Evolutionary conservation across 2,888 invertebrate species (phyloP).

Genomic region (Meghimatium bilineatum): DNA sequence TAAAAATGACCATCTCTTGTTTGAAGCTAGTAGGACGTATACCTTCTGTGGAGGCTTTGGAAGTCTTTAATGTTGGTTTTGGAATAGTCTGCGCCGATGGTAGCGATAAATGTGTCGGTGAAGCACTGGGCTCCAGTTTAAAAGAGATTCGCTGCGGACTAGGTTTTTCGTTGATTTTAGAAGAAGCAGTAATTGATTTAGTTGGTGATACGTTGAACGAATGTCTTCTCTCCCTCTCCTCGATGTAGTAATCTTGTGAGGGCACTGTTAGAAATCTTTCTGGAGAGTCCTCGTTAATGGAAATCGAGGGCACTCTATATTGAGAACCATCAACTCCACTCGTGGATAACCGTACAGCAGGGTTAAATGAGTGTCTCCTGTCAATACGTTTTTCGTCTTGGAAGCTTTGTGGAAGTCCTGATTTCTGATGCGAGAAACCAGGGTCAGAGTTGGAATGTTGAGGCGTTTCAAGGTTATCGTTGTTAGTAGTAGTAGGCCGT

Average conservation of each 20-base stretch:
- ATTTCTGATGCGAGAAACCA: not conserved
- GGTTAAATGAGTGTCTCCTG: conserved; percentile 45
- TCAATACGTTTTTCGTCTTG: conserved; percentile 35
- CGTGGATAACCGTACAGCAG: not conserved
- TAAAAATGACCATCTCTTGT: conserved; percentile 44
- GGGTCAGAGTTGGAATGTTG: conserved; percentile 5
- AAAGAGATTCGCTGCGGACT: conserved; percentile 37
- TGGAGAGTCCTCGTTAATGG: conserved; percentile 29
- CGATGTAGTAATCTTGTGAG: conserved; percentile 33
- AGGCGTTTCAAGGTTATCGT: not conserved
- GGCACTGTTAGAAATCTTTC: conserved; percentile 33
- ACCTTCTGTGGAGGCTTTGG: conserved; percentile 9
- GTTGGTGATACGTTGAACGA: conserved; percentile 23
- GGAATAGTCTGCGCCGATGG: not conserved
- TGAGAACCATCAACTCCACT: not conserved
- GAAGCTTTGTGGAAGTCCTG: conserved; percentile 5
- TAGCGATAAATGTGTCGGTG: not conserved
- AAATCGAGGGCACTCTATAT: conserved; percentile 32
- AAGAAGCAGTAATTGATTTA: conserved; percentile 22
- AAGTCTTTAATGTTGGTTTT: conserved; percentile 13
- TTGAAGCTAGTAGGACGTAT: conserved; percentile 44
- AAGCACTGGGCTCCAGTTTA: conserved; percentile 6
- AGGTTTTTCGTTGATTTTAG: conserved; percentile 37
- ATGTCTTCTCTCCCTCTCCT: conserved; percentile 42
- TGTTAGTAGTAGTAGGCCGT: not conserved